phyloP scores from a whole-genome alignment of 1,140 invertebrate genomes.

The Coelopa frigida region DNA sequence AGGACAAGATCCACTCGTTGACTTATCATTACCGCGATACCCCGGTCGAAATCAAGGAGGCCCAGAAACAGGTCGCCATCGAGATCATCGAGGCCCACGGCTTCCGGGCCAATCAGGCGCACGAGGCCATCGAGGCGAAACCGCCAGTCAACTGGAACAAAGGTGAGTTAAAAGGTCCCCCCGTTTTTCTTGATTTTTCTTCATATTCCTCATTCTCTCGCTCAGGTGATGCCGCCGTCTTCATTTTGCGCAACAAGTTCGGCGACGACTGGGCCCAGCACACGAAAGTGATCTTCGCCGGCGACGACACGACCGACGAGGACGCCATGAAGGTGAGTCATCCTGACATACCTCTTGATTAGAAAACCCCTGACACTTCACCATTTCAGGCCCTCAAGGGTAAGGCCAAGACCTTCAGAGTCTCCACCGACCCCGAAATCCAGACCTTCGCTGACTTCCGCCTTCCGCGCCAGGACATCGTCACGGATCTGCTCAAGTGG shows the following conservation, averaged over 20 bases:
- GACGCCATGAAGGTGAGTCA: constrained; percentile 74
- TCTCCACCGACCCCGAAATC: constrained; percentile 69
- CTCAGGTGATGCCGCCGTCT: constrained; percentile 69
- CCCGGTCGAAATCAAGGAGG: constrained; percentile 54
- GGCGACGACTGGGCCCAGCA: constrained; percentile 80
- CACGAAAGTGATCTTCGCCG: constrained; percentile 78
- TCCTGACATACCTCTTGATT: background rate
- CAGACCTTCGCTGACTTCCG: constrained; percentile 76
- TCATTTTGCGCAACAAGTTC: constrained; percentile 81
- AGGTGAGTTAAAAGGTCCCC: constrained; percentile 39
- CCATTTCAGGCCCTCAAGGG: constrained; percentile 64
- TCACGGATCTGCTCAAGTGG: constrained; percentile 81
- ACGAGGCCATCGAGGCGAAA: constrained; percentile 79
- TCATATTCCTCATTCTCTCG: constrained; percentile 2
- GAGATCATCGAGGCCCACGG: constrained; percentile 65
- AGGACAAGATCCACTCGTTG: constrained; percentile 80
- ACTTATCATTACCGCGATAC: constrained; percentile 84
- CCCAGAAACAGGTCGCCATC: constrained; percentile 57
- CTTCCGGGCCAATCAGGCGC: constrained; percentile 67
- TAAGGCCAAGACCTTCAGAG: constrained; percentile 81
- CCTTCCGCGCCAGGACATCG: constrained; percentile 76
- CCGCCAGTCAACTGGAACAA: constrained; percentile 88
- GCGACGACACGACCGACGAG: constrained; percentile 85
- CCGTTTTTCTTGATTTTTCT: background rate
- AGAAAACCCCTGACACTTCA: background rate